Evolutionary conservation across 92 coral and sea anemone species (phyloP), one percentile per base, ranked within the genome.

Genomic region (Bergia puertoricense): DNA sequence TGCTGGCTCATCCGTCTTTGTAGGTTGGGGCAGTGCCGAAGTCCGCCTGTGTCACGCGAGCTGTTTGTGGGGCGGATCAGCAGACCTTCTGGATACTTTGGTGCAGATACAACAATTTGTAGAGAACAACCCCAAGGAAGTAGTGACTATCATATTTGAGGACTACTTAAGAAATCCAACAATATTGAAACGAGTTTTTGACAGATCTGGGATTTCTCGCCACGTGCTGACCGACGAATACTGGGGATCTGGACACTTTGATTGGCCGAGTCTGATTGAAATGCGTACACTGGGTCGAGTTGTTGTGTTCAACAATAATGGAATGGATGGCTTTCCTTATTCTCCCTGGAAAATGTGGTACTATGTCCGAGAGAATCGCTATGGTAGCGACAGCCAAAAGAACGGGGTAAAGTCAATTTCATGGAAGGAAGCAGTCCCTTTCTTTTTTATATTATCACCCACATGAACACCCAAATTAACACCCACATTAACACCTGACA

Each of bases 51-150:
- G 99, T 45, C 99, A 97, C 44, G 96, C 82, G 10, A 92, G 94
- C 16, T 97, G 99, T 85, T 91, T 91, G 87, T 97, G 99, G 99
- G 91, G 97, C 16, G 99, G 99, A 6, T 92, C 99, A 4, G 62
- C 96, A 10, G 88, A 95, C 75, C 92, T 97, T n/a, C 80, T 95
- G 40, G 92, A 93, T 89, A 91, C 99, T 6, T 84, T 97, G 95
- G 77, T 81, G 43, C 91, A 92, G 75, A 90, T 97, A 45, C 90
- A 97, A n/a, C 88, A 85, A 67, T 97, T 97, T 88, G 82, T 97
- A 57, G 95, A 95, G 13, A 57, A 74, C 39, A 90, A 97, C 85
- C 91, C 92, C 16, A 94, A 86, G 81, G 99, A 95, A 56, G 93
- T 97, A 15, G 86, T 97, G 74, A 92, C 99, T 57, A 92, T 97